Conservation (phyloP, 2,113 vertebrate genomes). For the Sinocyclocheilus anshuiensis region DNA sequence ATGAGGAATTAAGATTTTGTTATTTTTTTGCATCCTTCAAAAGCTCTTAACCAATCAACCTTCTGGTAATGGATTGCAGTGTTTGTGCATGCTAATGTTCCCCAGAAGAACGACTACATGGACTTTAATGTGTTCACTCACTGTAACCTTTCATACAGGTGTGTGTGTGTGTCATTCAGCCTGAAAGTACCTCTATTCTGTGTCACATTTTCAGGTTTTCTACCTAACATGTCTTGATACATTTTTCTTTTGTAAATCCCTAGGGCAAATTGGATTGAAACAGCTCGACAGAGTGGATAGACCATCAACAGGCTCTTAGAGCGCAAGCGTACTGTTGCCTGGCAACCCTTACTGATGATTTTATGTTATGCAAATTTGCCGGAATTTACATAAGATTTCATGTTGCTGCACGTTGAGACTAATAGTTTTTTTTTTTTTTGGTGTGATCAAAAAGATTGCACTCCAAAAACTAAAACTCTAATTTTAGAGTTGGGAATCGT, state of each 20-base stretch:
- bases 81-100: background rate
- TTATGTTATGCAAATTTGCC: slow-evolving; percentile 56
- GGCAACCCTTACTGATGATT: slow-evolving; percentile 54
- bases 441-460: slow-evolving; percentile 41
- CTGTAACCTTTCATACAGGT: slow-evolving; percentile 9
- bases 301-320: slow-evolving; percentile 51
- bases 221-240: slow-evolving; percentile 25
- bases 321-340: slow-evolving; percentile 57
- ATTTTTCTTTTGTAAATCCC: slow-evolving; percentile 41
- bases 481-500: background rate
- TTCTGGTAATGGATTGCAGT: background rate
- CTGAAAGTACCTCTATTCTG: background rate
- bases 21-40: background rate
- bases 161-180: slow-evolving; percentile 2
- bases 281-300: slow-evolving; percentile 48
- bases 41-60: background rate
- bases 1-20: background rate
- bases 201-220: slow-evolving; percentile 33
- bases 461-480: slow-evolving; percentile 18
- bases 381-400: slow-evolving; percentile 51
- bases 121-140: slow-evolving; percentile 42
- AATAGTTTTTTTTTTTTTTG: slow-evolving; percentile 30
- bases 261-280: slow-evolving; percentile 29
- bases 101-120: slow-evolving; percentile 9
- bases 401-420: slow-evolving; percentile 34